A percentile compares a stretch with the other conserved stretches of the same genome.
Evolutionary conservation across 2,797 vertebrate species (phyloP).

Genomic region (Lepus townsendii): DNA sequence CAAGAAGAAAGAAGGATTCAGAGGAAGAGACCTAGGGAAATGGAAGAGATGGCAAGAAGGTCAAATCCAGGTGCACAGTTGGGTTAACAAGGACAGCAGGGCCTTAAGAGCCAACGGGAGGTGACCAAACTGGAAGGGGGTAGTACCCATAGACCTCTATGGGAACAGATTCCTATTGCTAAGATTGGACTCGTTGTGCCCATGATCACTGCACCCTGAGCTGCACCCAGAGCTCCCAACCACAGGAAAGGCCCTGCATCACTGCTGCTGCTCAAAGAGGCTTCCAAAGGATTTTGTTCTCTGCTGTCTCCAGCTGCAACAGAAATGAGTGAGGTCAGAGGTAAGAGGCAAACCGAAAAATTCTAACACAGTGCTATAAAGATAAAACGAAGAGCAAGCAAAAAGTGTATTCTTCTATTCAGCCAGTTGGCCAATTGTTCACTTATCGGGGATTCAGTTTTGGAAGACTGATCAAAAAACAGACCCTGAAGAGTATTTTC

Average conservation of each 20-base stretch:
- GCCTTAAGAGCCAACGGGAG: neutral
- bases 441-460: neutral
- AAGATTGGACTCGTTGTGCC: neutral
- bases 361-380: slow-evolving; percentile 20
- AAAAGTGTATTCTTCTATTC: neutral
- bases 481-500: neutral
- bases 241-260: neutral
- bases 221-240: neutral
- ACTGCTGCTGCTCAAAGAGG: neutral
- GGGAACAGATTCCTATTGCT: neutral
- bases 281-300: neutral
- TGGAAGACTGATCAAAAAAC: neutral
- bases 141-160: neutral
- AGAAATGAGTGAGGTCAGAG: neutral
- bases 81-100: neutral
- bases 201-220: neutral
- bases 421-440: neutral
- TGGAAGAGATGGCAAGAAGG: neutral
- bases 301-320: neutral
- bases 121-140: neutral
- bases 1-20: neutral
- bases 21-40: neutral
- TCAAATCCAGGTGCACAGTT: neutral
- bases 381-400: slow-evolving; percentile 44
- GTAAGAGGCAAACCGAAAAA: neutral